Evolutionary conservation across 2,113 vertebrate species (phyloP).

Genomic region (Coryphaenoides rupestris): DNA sequence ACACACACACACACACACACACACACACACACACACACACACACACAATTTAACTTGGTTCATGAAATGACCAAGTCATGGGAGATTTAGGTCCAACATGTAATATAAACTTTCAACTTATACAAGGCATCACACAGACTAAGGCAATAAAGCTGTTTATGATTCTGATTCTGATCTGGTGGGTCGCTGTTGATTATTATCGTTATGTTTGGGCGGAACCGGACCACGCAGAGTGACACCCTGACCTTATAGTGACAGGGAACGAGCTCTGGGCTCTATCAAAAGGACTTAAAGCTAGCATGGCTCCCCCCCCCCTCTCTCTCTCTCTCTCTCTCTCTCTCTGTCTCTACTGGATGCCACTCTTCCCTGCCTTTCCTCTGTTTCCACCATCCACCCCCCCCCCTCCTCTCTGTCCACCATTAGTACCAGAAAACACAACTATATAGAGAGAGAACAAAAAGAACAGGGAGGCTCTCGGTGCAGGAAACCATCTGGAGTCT

Average conservation of each 20-base stretch:
- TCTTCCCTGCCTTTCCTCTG: neutral
- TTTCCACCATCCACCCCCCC: neutral
- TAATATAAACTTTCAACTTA: too few relatives aligned
- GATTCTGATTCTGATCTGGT: neutral
- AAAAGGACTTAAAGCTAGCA: slow-evolving; percentile 1
- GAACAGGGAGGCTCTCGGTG: slow-evolving; percentile 7
- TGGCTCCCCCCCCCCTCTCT: slow-evolving; percentile 8
- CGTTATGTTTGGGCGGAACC: neutral
- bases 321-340: neutral
- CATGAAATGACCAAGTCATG: too few relatives aligned
- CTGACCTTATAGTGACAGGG: slow-evolving; percentile 3
- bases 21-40: too few relatives aligned
- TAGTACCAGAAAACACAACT: slow-evolving; percentile 28
- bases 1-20: too few relatives aligned
- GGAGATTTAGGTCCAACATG: too few relatives aligned
- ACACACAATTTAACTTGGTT: too few relatives aligned
- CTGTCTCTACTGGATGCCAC: slow-evolving; percentile 3
- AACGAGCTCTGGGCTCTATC: slow-evolving; percentile 8
- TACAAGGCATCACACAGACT: too few relatives aligned
- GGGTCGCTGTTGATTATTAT: slow-evolving; percentile 17
- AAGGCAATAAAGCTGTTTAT: too few relatives aligned
- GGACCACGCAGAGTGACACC: slow-evolving; percentile 1
- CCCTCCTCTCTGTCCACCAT: slow-evolving; percentile 11
- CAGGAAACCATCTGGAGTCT: slow-evolving; percentile 38
- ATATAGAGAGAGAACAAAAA: slow-evolving; percentile 14